Percentiles rank a stretch among this genome's conserved stretches.
These are phyloP conservation scores for Mareca penelope DNA, from an alignment of 2,797 vertebrate species.

Conservation along the genomic window DNA sequence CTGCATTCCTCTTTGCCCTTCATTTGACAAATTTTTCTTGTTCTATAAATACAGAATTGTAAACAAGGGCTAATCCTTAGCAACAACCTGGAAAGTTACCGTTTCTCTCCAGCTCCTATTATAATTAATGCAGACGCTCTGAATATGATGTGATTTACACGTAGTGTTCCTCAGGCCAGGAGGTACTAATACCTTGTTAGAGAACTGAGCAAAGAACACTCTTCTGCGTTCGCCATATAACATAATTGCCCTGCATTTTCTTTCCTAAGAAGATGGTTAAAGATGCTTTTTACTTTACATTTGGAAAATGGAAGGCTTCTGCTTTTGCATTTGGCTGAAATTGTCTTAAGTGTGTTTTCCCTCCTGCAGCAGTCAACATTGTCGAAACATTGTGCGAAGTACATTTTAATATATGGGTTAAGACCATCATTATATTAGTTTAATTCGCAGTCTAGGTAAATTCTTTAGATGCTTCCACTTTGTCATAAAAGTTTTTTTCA, in stretches of 20 bases:
- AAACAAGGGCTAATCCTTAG: slow-evolving; percentile 73
- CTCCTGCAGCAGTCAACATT: slow-evolving; percentile 50
- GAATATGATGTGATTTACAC: slow-evolving; percentile 63
- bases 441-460: slow-evolving; percentile 60
- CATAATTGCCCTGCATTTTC: slow-evolving; percentile 59
- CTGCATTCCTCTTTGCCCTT: slow-evolving; percentile 67
- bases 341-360: slow-evolving; percentile 61
- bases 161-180: slow-evolving; percentile 57
- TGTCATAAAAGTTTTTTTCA: slow-evolving; percentile 44
- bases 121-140: slow-evolving; percentile 62
- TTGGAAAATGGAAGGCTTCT: slow-evolving; percentile 54
- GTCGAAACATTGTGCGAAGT: slow-evolving; percentile 61
- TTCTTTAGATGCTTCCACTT: slow-evolving; percentile 59
- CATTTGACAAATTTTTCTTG: slow-evolving; percentile 64
- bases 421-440: slow-evolving; percentile 60
- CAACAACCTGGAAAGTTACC: slow-evolving; percentile 69
- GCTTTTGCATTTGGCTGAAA: slow-evolving; percentile 66
- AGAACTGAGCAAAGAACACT: slow-evolving; percentile 45
- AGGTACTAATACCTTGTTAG: slow-evolving; percentile 64
- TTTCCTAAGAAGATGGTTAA: slow-evolving; percentile 53
- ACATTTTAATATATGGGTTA: slow-evolving; percentile 52
- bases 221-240: slow-evolving; percentile 33
- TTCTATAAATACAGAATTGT: slow-evolving; percentile 65
- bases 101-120: slow-evolving; percentile 54
- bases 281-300: slow-evolving; percentile 61